phyloP scores from a whole-genome alignment of 2,888 invertebrate genomes.

The Ypsolopha scabrella region DNA sequence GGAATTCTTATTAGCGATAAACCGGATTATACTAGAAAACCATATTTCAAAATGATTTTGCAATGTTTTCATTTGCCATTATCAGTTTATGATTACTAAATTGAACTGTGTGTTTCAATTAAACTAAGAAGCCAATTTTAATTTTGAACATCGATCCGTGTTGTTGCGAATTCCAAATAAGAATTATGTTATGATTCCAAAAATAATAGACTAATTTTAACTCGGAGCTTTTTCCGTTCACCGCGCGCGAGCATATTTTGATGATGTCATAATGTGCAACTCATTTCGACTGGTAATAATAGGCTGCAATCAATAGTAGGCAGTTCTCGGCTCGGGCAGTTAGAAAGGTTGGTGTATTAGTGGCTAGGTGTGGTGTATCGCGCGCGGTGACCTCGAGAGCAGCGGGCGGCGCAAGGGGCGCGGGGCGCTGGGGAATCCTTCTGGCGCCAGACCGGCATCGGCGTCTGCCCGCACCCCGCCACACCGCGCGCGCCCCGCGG shows the following conservation, averaged over 20 bases:
- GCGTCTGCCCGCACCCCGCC: slow-evolving; percentile 55
- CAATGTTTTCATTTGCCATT: not conserved
- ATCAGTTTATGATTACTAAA: not conserved
- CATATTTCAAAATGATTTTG: not conserved
- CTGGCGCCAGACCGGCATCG: slow-evolving; percentile 70
- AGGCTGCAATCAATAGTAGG: slow-evolving; percentile 3
- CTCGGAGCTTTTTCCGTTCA: no score
- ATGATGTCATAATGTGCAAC: not conserved
- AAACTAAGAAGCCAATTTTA: not conserved
- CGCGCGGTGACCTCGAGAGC: slow-evolving; percentile 39
- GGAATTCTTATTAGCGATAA: not conserved
- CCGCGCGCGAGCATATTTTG: no score
- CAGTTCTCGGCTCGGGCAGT: not conserved
- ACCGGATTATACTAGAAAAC: not conserved
- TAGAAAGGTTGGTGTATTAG: slow-evolving; percentile 2
- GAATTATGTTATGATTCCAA: not conserved
- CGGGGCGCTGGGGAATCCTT: slow-evolving; percentile 70
- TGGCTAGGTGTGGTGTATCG: slow-evolving; percentile 3
- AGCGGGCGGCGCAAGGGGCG: slow-evolving; percentile 30
- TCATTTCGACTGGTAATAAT: not conserved
- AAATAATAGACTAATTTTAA: not conserved
- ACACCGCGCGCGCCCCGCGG: slow-evolving; percentile 33
- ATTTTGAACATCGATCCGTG: not conserved
- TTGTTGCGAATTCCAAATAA: not conserved
- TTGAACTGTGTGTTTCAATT: not conserved